Evolutionary conservation across 2,113 vertebrate genomes (phyloP).

Genomic region (Trichechus manatus): DNA sequence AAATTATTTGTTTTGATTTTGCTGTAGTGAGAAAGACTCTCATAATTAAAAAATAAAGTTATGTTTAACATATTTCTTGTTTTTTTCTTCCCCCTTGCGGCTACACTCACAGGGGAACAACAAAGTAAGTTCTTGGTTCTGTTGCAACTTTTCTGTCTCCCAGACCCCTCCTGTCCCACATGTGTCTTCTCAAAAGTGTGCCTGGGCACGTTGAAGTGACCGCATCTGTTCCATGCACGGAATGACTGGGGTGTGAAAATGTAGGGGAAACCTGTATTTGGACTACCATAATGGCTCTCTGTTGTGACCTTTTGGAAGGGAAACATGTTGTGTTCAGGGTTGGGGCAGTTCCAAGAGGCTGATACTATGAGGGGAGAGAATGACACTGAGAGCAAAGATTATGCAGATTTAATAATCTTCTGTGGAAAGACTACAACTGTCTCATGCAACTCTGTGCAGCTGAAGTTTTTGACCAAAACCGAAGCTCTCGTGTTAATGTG

Average conservation of each 20-base stretch:
- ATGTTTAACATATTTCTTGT: slow-evolving; percentile 78
- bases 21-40: slow-evolving; percentile 68
- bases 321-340: slow-evolving; percentile 37
- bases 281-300: slow-evolving; percentile 24
- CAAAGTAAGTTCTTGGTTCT: slow-evolving; percentile 88
- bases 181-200: slow-evolving; percentile 9
- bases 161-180: neutral
- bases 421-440: slow-evolving; percentile 73
- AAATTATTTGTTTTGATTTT: slow-evolving; percentile 77
- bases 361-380: slow-evolving; percentile 59
- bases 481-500: slow-evolving; percentile 85
- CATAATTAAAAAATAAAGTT: slow-evolving; percentile 75
- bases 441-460: slow-evolving; percentile 83
- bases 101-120: slow-evolving; percentile 87
- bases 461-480: slow-evolving; percentile 85
- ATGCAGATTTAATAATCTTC: slow-evolving; percentile 79
- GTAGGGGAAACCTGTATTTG: neutral
- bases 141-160: neutral
- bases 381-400: slow-evolving; percentile 70
- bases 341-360: slow-evolving; percentile 66
- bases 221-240: neutral
- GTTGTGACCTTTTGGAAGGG: slow-evolving; percentile 74
- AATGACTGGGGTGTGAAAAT: slow-evolving; percentile 9
- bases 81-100: slow-evolving; percentile 76
- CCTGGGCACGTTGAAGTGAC: slow-evolving; percentile 46